Evolutionary conservation across 1,140 invertebrate genomes (phyloP).

Genomic region (Cotesia chilonis): DNA sequence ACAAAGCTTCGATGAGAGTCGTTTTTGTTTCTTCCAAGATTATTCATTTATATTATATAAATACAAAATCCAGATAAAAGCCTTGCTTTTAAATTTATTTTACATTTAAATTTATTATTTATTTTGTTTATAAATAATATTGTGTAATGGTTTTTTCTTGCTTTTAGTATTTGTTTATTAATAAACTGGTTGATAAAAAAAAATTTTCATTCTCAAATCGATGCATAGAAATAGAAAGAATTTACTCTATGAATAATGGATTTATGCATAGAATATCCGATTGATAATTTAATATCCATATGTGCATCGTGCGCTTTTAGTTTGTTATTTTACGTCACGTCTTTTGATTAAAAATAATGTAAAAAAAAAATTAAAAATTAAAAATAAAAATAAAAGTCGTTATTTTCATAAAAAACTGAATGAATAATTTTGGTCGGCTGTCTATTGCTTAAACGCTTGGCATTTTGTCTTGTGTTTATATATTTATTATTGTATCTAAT

Average conservation of each 20-base stretch:
- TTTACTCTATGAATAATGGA: too few relatives aligned
- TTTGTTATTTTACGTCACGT: too few relatives aligned
- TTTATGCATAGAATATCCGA: too few relatives aligned
- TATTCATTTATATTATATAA: conserved; percentile 33
- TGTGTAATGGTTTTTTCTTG: not conserved
- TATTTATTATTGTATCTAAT: conserved; percentile 14
- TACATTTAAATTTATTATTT: not conserved
- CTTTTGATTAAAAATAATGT: not conserved
- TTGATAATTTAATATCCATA: too few relatives aligned
- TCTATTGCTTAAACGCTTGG: conserved; percentile 43
- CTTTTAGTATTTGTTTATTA: too few relatives aligned
- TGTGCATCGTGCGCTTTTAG: too few relatives aligned
- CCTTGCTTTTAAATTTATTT: conserved; percentile 9
- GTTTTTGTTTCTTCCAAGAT: conserved; percentile 35
- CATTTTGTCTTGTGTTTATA: conserved; percentile 25
- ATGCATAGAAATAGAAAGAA: too few relatives aligned
- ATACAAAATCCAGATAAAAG: not conserved
- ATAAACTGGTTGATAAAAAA: too few relatives aligned
- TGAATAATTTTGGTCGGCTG: conserved; percentile 42
- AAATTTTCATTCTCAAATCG: too few relatives aligned
- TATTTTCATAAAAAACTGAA: conserved; percentile 14
- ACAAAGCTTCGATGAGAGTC: conserved; percentile 35
- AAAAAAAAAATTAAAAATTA: not conserved
- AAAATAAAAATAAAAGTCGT: conserved; percentile 1
- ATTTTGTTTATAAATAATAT: not conserved